A percentile compares a stretch with the other conserved stretches of the same genome.
These are phyloP conservation scores for Phragmatobia fuliginosa DNA, from an alignment of 2,888 invertebrate genomes.

Conservation along the genomic window DNA sequence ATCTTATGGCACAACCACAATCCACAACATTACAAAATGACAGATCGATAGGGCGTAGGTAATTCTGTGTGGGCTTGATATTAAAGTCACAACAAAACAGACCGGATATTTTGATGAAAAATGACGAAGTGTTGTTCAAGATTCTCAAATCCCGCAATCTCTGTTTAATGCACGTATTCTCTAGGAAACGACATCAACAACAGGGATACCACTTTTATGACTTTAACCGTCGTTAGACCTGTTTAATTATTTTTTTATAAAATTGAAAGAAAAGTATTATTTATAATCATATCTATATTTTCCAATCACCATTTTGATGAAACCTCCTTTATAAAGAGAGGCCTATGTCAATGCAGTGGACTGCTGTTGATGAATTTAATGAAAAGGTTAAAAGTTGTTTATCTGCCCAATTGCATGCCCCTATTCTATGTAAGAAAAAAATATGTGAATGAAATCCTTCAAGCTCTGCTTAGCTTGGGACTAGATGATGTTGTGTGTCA, in stretches of 20 bases:
- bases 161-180: background rate
- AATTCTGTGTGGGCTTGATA: background rate
- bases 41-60: background rate
- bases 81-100: background rate
- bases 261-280: background rate
- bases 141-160: background rate
- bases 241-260: background rate
- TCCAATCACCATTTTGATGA: background rate
- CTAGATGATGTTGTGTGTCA: no score
- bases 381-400: background rate
- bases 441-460: conserved; percentile 39
- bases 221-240: background rate
- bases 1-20: background rate
- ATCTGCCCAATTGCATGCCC: background rate
- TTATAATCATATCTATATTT: background rate
- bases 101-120: background rate
- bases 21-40: background rate
- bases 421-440: conserved; percentile 10
- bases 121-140: background rate
- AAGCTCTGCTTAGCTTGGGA: no score
- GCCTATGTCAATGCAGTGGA: no score
- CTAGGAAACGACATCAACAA: background rate
- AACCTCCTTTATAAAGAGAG: no score
- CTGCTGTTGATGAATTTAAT: no score
- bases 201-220: conserved; percentile 1